Evolutionary conservation across 2,888 invertebrate species (phyloP).

Genomic region (Melipona beecheii): DNA sequence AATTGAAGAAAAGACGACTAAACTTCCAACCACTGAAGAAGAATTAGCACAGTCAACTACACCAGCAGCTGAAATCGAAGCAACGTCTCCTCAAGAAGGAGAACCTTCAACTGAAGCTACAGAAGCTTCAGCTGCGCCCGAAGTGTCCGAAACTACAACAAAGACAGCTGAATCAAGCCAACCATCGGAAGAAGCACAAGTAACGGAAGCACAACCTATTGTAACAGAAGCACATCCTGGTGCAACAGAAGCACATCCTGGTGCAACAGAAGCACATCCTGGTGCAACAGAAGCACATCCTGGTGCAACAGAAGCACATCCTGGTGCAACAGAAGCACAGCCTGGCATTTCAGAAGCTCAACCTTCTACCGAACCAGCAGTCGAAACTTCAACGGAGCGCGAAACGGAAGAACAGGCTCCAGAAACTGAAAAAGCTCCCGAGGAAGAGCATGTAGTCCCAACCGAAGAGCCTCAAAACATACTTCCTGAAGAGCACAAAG

Average conservation of each 20-base stretch:
- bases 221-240: conserved; percentile 8
- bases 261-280: neutral
- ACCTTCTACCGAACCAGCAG: conserved; percentile 36
- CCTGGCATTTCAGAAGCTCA: neutral
- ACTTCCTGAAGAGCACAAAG: conserved; percentile 35
- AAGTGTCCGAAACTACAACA: conserved; percentile 27
- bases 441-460: conserved; percentile 28
- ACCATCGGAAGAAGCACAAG: conserved; percentile 25
- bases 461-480: conserved; percentile 43
- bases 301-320: conserved; percentile 5
- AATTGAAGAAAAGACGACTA: conserved; percentile 47
- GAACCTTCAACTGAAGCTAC: conserved; percentile 32
- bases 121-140: conserved; percentile 38
- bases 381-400: conserved; percentile 48
- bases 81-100: conserved; percentile 35
- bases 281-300: neutral
- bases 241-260: neutral
- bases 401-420: conserved; percentile 17
- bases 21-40: conserved; percentile 39
- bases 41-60: conserved; percentile 35
- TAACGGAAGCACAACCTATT: neutral
- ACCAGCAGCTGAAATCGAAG: conserved; percentile 27
- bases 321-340: neutral
- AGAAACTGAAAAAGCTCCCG: conserved; percentile 26
- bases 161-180: conserved; percentile 31